Percentiles rank a stretch among this genome's conserved stretches.
Evolutionary conservation across 53 echinoderm and acorn worm genomes (phyloP).

Genomic region (Zoroaster sp.): DNA sequence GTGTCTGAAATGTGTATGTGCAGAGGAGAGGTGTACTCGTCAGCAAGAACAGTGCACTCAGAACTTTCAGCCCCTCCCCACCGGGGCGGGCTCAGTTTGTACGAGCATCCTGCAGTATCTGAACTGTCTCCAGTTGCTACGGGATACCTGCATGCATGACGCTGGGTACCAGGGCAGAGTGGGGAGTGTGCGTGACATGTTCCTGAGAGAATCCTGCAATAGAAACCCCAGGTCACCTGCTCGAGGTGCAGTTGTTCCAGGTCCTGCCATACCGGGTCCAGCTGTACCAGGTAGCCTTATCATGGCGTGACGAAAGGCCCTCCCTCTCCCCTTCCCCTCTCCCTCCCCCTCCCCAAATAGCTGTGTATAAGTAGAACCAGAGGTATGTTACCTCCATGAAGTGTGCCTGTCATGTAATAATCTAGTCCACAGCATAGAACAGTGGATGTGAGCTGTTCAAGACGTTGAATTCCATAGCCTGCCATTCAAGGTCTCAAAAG

Average conservation of each 20-base stretch:
- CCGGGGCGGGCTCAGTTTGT: background rate
- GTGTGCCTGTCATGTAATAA: too few species aligned
- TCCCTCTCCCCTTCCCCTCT: background rate
- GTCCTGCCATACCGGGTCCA: background rate
- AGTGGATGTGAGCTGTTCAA: too few species aligned
- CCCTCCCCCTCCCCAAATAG: background rate
- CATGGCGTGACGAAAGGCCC: background rate
- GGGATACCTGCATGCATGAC: conserved; percentile 25
- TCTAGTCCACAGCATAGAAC: too few species aligned
- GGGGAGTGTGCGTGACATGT: background rate
- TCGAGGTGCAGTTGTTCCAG: background rate
- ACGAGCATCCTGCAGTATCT: conserved; percentile 8
- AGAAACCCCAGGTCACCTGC: conserved; percentile 5
- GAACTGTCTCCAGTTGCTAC: conserved; percentile 36
- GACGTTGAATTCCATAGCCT: too few species aligned
- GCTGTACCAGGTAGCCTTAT: conserved; percentile 14
- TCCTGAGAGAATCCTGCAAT: conserved; percentile 27
- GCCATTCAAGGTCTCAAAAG: too few species aligned
- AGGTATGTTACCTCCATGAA: too few species aligned
- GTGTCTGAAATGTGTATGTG: background rate
- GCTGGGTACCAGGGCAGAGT: conserved; percentile 1
- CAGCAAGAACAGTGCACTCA: conserved; percentile 23
- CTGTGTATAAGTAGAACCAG: background rate
- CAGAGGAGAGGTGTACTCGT: conserved; percentile 32
- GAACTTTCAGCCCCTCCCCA: background rate